These are phyloP conservation scores for Nothocercus julius DNA, from an alignment of 2,113 vertebrate species.

Conservation along the genomic window DNA sequence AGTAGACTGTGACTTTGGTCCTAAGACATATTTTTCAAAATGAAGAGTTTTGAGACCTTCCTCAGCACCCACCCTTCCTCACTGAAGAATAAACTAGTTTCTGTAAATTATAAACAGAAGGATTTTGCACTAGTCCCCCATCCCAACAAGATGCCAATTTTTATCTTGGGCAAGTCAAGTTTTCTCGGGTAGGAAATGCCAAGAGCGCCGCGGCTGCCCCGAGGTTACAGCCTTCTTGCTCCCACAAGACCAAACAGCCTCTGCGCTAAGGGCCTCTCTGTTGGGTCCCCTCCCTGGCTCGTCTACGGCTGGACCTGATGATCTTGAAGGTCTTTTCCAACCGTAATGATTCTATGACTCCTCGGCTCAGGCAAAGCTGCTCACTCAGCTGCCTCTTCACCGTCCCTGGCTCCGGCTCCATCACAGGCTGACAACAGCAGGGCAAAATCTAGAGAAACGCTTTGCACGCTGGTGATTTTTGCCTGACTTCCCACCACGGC, in stretches of 20 bases:
- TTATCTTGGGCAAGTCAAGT: neutral
- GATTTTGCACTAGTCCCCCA: neutral
- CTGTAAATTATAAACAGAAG: neutral
- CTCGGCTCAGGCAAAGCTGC: neutral
- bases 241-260: constrained; percentile 39
- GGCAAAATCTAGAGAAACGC: neutral
- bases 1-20: neutral
- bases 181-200: constrained; percentile 18
- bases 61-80: neutral
- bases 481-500: neutral
- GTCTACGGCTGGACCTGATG: no score
- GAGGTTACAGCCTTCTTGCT: constrained; percentile 22
- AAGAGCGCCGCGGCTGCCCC: constrained; percentile 30
- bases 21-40: constrained; percentile 3
- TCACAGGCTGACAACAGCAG: neutral
- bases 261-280: neutral
- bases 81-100: neutral
- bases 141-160: constrained; percentile 31
- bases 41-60: neutral
- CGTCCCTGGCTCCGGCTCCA: neutral
- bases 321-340: no score
- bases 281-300: neutral
- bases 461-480: neutral
- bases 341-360: neutral
- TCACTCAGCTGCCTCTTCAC: neutral